A percentile compares a stretch with the other conserved stretches of the same genome.
Conservation (phyloP, 1,140 invertebrate species). For the Trachymyrmex cornetzi region DNA sequence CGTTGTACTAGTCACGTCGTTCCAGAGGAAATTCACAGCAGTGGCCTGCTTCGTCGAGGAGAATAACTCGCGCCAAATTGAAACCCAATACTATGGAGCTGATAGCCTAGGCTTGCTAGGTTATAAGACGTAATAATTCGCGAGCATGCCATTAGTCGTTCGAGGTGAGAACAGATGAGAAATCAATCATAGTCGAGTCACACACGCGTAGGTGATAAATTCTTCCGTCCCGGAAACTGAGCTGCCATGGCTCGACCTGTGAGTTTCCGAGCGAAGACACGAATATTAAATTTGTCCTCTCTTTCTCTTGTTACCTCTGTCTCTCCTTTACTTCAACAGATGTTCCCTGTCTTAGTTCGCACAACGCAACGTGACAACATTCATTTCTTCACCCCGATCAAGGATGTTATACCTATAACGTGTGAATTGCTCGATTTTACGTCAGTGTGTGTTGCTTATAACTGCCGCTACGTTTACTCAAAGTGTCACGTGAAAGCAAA, state of each 20-base stretch:
- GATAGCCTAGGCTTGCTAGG: background rate
- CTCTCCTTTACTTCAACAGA: background rate
- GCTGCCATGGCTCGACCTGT: constrained; percentile 15
- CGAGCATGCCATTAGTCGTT: constrained; percentile 40
- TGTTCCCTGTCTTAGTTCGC: background rate
- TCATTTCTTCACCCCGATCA: constrained; percentile 45
- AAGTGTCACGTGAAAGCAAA: constrained; percentile 43
- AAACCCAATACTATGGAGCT: constrained; percentile 49
- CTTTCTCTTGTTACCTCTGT: background rate
- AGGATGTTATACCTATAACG: background rate
- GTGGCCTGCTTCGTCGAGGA: background rate
- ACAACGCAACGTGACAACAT: constrained; percentile 16
- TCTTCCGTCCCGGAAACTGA: constrained; percentile 35
- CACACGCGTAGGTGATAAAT: constrained; percentile 60
- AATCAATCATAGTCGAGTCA: constrained; percentile 62
- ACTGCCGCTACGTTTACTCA: constrained; percentile 42
- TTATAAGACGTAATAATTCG: constrained; percentile 67
- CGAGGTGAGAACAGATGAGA: constrained; percentile 17
- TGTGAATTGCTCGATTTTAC: constrained; percentile 48
- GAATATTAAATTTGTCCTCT: constrained; percentile 60
- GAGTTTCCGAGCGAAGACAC: constrained; percentile 31
- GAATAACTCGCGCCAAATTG: constrained; percentile 52
- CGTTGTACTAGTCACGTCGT: background rate
- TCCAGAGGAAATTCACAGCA: background rate
- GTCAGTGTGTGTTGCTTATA: constrained; percentile 30